Evolutionary conservation across 92 coral and sea anemone genomes (phyloP).

Genomic region (Palythoa caribaeorum): DNA sequence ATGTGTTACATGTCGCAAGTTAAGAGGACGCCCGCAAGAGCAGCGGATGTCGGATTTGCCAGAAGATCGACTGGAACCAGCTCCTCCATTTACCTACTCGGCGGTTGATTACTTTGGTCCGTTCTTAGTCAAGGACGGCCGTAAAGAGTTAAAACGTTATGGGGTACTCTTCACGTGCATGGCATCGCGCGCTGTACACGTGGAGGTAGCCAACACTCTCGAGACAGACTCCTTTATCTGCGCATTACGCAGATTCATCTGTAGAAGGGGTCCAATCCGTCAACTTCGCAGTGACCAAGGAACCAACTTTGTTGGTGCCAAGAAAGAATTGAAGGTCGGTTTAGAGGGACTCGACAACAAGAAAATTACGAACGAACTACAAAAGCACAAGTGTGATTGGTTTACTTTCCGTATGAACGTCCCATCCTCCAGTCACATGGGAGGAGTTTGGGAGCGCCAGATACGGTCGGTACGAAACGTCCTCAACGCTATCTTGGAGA

Average conservation of each 20-base stretch:
- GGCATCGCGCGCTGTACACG: conserved; percentile 4
- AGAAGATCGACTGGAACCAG: conserved; percentile 23
- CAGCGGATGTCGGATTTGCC: conserved; percentile 18
- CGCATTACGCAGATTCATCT: conserved; percentile 27
- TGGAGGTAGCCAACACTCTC: background rate
- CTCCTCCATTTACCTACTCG: conserved; percentile 12
- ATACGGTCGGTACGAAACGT: conserved; percentile 38
- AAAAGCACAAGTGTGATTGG: conserved; percentile 31
- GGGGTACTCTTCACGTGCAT: too few species aligned
- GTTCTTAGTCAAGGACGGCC: background rate
- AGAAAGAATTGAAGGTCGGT: conserved; percentile 13
- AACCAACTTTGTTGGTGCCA: conserved; percentile 35
- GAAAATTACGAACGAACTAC: conserved; percentile 16
- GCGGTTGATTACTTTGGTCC: conserved; percentile 27
- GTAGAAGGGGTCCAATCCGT: conserved; percentile 26
- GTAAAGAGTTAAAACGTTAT: conserved; percentile 10
- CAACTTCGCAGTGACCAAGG: conserved; percentile 51
- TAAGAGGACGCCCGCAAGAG: background rate
- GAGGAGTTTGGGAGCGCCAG: conserved; percentile 45
- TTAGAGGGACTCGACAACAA: background rate
- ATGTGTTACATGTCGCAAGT: background rate
- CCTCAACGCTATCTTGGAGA: conserved; percentile 28
- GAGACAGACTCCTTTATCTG: conserved; percentile 25
- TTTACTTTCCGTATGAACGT: conserved; percentile 3
- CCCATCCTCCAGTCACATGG: conserved; percentile 30